Base-by-base conservation (phyloP, 53 echinoderm and acorn worm genomes). In the Echinometra lucunter region DNA sequence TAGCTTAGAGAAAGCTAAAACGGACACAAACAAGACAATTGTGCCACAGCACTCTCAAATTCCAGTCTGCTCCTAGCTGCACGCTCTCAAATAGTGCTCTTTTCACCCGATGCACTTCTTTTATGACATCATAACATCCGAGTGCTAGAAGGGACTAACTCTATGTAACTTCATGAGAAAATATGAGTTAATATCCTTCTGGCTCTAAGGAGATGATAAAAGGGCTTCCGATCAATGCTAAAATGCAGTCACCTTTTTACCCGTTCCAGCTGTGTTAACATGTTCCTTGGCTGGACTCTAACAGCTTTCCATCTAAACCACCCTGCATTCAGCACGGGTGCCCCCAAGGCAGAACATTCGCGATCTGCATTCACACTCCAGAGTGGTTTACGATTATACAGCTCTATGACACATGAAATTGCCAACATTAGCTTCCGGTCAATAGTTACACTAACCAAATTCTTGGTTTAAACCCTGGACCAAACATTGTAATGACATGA, bases 221-320 rank as follows among this genome's bases (percentile, higher is more conserved):
- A 78, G 18, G 42, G 78, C 37, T 42, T 78, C 19, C 38, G 42
- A 78, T 78, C 72, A 72, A 72, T 72, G 72, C 72, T 32, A 72
- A 35, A 78, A 78, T 78, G 42, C 78, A 78, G 78, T 78, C 78
- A 78, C 78, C 38, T 42, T 78, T 78, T 78, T 42, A 42, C 72
- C 78, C 38, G 42, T 40, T 78, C 37, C 78, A 78, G 78, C 78
- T 78, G 78, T 42, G 42, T 78, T 78, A 78, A 78, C 78, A 78
- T 34, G 11, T 78, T 40, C 30, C 78, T 19, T 78, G 78, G 78
- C 15, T 40, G 42, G 42, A 78, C 78, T 42, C 35, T 78, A 78
- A 78, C 78, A 42, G 38, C 78, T 18, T 15, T 78, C 78, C 72
- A 11, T 34, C 32, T 3, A 34, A 72, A 72, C 72, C 32, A 40